A percentile compares a stretch with the other conserved stretches of the same genome.
phyloP scores from a whole-genome alignment of 2,888 invertebrate species.

The Melanotus villosus region DNA sequence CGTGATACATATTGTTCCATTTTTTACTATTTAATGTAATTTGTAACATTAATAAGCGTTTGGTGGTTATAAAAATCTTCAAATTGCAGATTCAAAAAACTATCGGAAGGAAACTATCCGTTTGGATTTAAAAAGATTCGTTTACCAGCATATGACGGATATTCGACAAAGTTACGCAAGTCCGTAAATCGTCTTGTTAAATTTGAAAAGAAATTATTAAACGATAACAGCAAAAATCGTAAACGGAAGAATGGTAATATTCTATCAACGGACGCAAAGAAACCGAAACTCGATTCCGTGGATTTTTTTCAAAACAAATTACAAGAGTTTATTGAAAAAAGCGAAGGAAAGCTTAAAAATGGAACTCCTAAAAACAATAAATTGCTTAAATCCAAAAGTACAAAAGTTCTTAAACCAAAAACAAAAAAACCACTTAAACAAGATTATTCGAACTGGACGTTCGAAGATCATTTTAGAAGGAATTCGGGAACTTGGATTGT shows the following conservation, averaged over 20 bases:
- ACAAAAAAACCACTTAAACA: neutral
- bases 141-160: constrained; percentile 59
- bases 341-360: constrained; percentile 12
- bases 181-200: constrained; percentile 62
- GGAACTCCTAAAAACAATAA: neutral
- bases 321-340: constrained; percentile 16
- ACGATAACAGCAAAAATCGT: constrained; percentile 58
- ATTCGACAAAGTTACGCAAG: constrained; percentile 59
- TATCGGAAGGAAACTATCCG: constrained; percentile 77
- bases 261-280: neutral
- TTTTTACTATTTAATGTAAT: no score
- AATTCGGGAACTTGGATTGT: constrained; percentile 65
- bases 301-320: constrained; percentile 16
- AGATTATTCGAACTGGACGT: constrained; percentile 36
- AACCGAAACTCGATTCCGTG: neutral
- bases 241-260: constrained; percentile 5
- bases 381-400: constrained; percentile 6
- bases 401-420: neutral
- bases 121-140: constrained; percentile 73
- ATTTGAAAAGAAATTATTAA: constrained; percentile 62
- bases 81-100: constrained; percentile 71
- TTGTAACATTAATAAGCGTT: no score
- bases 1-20: no score
- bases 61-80: no score
- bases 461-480: constrained; percentile 59